phyloP scores from a whole-genome alignment of 2,888 invertebrate species.

The Elysia crispata region DNA sequence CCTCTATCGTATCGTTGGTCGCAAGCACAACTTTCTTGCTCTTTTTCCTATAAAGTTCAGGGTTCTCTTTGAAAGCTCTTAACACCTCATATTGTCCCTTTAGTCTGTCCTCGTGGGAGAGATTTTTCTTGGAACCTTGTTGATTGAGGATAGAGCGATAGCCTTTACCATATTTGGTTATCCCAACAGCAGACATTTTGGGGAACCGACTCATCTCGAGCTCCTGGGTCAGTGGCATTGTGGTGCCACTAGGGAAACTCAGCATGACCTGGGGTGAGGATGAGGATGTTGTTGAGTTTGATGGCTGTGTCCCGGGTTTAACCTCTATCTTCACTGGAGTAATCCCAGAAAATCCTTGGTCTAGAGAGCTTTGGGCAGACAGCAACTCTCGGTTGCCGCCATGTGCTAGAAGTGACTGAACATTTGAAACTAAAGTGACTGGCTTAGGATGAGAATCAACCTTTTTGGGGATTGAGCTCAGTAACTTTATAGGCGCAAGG shows the following conservation, averaged over 20 bases:
- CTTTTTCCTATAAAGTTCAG: slow-evolving; percentile 31
- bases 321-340: no score
- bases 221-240: not conserved
- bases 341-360: no score
- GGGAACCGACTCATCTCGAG: not conserved
- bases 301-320: no score
- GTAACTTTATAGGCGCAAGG: no score
- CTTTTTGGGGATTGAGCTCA: no score
- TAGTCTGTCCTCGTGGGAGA: slow-evolving; percentile 36
- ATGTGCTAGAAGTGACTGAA: no score
- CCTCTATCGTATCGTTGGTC: slow-evolving; percentile 32
- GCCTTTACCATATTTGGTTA: slow-evolving; percentile 32
- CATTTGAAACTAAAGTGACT: no score
- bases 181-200: slow-evolving; percentile 47
- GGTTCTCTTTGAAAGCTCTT: slow-evolving; percentile 40
- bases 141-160: not conserved
- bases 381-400: no score
- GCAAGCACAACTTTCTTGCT: slow-evolving; percentile 10
- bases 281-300: no score
- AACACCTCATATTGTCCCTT: slow-evolving; percentile 39
- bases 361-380: no score
- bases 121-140: not conserved
- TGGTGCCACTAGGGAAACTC: not conserved
- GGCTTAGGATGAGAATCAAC: no score
- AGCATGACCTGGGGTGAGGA: not conserved